Percentiles rank a stretch among this genome's conserved stretches.
phyloP scores from a whole-genome alignment of 2,113 vertebrate genomes.

The Athene noctua region DNA sequence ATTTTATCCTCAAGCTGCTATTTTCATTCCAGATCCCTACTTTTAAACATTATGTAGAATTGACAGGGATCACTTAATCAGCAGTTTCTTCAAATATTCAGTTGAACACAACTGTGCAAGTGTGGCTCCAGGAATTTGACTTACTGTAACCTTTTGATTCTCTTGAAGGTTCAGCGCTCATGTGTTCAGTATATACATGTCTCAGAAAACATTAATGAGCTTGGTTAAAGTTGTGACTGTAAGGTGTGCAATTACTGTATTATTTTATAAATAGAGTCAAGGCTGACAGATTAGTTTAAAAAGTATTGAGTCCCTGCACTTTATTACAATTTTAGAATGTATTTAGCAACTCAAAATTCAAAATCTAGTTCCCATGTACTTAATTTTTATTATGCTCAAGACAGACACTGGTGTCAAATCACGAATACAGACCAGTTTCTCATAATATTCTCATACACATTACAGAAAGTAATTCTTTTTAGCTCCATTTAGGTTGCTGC shows the following conservation, averaged over 20 bases:
- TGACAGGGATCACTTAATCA: background rate
- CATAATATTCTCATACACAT: background rate
- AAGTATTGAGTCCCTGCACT: background rate
- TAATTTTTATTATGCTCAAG: background rate
- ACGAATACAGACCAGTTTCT: background rate
- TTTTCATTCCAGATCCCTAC: background rate
- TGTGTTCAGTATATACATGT: background rate
- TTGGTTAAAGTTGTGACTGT: background rate
- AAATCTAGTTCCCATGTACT: background rate
- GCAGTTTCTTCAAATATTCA: background rate
- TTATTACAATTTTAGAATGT: background rate
- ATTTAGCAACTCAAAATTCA: background rate
- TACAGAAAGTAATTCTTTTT: background rate
- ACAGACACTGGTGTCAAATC: background rate
- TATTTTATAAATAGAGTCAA: background rate
- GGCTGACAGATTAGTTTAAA: background rate
- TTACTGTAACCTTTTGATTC: background rate
- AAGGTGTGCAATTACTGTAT: background rate
- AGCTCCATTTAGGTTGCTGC: background rate
- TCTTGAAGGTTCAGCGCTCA: background rate
- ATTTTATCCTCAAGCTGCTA: background rate
- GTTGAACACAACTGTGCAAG: background rate
- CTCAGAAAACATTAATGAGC: background rate
- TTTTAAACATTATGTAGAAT: background rate
- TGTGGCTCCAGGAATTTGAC: background rate